Percentiles rank a stretch among this genome's conserved stretches.
These are phyloP conservation scores for Rhopilema esculentum DNA, from an alignment of 30 jellyfish, hydroid and myxozoan species.

Conservation along the genomic window DNA sequence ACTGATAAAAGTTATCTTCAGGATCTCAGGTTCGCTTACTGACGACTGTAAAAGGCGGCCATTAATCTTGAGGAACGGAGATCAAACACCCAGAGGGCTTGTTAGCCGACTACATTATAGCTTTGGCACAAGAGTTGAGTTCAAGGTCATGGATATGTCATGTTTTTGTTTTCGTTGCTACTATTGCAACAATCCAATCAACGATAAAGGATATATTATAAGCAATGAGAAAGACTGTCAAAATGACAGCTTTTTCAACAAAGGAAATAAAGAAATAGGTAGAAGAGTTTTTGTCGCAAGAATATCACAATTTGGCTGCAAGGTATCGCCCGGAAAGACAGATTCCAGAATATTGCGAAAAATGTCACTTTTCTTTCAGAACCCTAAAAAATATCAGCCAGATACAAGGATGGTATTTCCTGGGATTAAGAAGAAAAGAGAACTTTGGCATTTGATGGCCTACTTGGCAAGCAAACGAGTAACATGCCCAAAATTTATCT, in stretches of 20 bases:
- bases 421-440: neutral
- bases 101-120: neutral
- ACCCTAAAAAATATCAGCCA: neutral
- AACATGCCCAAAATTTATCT: neutral
- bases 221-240: neutral
- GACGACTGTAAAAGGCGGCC: neutral
- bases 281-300: neutral
- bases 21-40: neutral
- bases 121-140: neutral
- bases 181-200: neutral
- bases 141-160: neutral
- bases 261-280: neutral
- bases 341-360: neutral
- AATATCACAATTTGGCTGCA: neutral
- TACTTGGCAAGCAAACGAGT: neutral
- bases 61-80: too few species aligned
- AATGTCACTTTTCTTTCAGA: neutral
- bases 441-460: neutral
- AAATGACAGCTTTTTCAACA: neutral
- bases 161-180: neutral
- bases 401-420: neutral
- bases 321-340: neutral
- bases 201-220: neutral
- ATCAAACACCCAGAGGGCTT: too few species aligned
- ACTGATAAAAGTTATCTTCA: neutral